These are phyloP conservation scores for Drosophila villosipedis DNA, from an alignment of 2,888 invertebrate genomes.

Conservation along the genomic window DNA sequence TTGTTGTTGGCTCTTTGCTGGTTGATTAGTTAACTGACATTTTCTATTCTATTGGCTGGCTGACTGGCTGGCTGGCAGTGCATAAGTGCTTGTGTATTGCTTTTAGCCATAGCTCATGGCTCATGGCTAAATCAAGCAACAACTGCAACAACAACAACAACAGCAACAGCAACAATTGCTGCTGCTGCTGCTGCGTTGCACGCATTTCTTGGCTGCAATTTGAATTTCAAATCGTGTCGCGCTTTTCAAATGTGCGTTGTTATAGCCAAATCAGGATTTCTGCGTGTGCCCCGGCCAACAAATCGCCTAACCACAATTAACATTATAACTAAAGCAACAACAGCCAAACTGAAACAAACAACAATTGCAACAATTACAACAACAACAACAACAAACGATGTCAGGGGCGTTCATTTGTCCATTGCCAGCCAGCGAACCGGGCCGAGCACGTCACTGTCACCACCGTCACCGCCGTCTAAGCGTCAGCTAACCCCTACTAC, in stretches of 20 bases:
- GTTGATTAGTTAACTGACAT: slow-evolving; percentile 74
- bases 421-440: slow-evolving; percentile 74
- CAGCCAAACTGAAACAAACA: slow-evolving; percentile 28
- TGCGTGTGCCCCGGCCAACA: slow-evolving; percentile 66
- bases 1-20: slow-evolving; percentile 55
- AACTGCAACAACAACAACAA: slow-evolving; percentile 22
- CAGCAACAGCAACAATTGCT: slow-evolving; percentile 14
- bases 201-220: slow-evolving; percentile 78
- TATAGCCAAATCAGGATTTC: slow-evolving; percentile 80
- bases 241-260: slow-evolving; percentile 76
- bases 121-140: slow-evolving; percentile 33
- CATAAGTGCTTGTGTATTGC: slow-evolving; percentile 40
- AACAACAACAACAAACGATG: slow-evolving; percentile 74
- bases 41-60: slow-evolving; percentile 58
- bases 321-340: slow-evolving; percentile 68
- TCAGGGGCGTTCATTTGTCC: slow-evolving; percentile 81
- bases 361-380: slow-evolving; percentile 18
- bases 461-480: slow-evolving; percentile 57
- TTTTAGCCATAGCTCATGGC: slow-evolving; percentile 78
- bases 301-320: slow-evolving; percentile 72
- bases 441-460: slow-evolving; percentile 77
- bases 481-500: slow-evolving; percentile 31
- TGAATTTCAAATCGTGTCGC: slow-evolving; percentile 77
- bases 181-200: slow-evolving; percentile 51
- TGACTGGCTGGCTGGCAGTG: slow-evolving; percentile 16